Evolutionary conservation across 2,888 invertebrate species (phyloP), one percentile per base, ranked within the genome.

Genomic region (Ceratothoa steindachneri): DNA sequence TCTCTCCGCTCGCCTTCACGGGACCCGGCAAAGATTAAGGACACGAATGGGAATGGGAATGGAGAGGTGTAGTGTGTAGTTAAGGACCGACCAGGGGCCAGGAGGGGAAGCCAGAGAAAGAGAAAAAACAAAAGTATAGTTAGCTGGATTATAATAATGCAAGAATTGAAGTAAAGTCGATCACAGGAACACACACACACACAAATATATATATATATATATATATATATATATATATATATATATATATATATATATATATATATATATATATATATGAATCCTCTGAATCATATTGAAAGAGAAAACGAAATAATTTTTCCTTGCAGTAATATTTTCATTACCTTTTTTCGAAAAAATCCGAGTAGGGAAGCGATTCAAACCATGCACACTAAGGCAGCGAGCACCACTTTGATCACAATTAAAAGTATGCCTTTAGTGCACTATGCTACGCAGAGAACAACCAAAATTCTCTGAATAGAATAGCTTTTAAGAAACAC

Each of bases 201-300:
- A n/a, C n/a, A n/a, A n/a, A 41, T 41, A 41, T 41, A 41, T 41
- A 41, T 41, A 41, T 41, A 41, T 41, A 41, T 64, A 4, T 2
- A 5, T 64, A 2, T 64, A 64, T 64, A 27, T 64, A 22, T 27
- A 27, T 64, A 64, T 64, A 64, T 64, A 64, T 64, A 64, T 64
- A 64, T 64, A 64, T 64, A 64, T 64, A 64, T 64, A 64, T 64
- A 64, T 64, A 64, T 64, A 64, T 64, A 64, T 64, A 64, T 64
- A 9, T 64, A 64, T 64, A 41, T 41, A 41, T 41, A 41, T 41
- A 41, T 41, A 41, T 15, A 41, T 41, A 41, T 41, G 15, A 5
- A 41, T 41, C 7, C 41, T 41, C 15, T 41, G 41, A 41, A 9
- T 5, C 41, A 5, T 41, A 9, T 41, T 41, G 41, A 41, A 41